Conservation (phyloP, 2,113 vertebrate genomes). For the Isichthys henryi region DNA sequence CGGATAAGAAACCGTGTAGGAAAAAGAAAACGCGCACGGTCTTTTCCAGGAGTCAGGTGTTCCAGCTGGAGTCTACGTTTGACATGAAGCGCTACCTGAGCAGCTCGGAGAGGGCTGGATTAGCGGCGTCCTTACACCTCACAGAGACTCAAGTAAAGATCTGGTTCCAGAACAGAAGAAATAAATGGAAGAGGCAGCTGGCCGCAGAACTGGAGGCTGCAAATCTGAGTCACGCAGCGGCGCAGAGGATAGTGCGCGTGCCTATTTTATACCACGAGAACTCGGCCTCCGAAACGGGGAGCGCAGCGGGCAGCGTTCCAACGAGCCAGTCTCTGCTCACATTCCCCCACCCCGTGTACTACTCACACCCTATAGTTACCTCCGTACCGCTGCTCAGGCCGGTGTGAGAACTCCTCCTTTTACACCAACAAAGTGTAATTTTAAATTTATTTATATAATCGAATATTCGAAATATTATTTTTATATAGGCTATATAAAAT, state of each 20-base stretch:
- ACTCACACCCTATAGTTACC: constrained; percentile 81
- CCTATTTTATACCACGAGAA: constrained; percentile 93
- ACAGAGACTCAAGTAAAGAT: constrained; percentile 98
- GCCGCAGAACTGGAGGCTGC: constrained; percentile 91
- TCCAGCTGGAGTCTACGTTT: constrained; percentile 87
- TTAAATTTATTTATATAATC: constrained; percentile 49
- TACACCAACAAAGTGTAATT: constrained; percentile 12
- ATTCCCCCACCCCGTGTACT: constrained; percentile 86
- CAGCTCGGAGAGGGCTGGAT: constrained; percentile 85
- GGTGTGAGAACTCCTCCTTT: constrained; percentile 60
- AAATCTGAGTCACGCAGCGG: constrained; percentile 85
- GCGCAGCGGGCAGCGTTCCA: constrained; percentile 56
- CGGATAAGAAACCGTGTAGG: constrained; percentile 80
- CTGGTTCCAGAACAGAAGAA: constrained; percentile 95
- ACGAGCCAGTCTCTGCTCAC: constrained; percentile 78
- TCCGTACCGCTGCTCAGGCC: constrained; percentile 87
- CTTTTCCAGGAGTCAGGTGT: constrained; percentile 89
- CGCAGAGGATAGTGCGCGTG: constrained; percentile 90
- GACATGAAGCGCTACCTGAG: constrained; percentile 89
- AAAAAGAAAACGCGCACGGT: constrained; percentile 97
- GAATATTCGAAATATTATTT: constrained; percentile 27
- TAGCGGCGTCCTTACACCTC: constrained; percentile 87
- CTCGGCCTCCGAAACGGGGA: constrained; percentile 65
- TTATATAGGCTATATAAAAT: constrained; percentile 20
- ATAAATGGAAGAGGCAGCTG: constrained; percentile 95